phyloP scores from a whole-genome alignment of 2,797 vertebrate genomes.

The Betta splendens region DNA sequence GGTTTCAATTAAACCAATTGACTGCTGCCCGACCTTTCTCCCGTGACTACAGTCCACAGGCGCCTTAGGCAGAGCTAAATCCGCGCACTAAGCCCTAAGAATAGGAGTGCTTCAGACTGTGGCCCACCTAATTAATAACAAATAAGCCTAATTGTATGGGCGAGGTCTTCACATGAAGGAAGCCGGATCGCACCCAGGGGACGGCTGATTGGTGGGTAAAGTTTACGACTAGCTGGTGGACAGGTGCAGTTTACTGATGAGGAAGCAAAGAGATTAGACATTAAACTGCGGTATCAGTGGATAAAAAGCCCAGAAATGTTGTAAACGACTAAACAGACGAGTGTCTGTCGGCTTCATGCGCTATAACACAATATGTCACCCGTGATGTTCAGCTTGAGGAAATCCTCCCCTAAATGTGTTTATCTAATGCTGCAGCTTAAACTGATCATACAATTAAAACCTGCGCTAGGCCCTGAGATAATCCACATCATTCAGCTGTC shows the following conservation, averaged over 20 bases:
- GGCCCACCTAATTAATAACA: constrained; percentile 58
- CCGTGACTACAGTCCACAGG: constrained; percentile 47
- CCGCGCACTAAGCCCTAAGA: constrained; percentile 42
- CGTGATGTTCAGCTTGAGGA: neutral
- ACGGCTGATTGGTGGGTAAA: no score
- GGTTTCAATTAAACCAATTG: constrained; percentile 72
- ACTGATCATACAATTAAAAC: neutral
- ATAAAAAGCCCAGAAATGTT: neutral
- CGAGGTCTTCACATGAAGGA: no score
- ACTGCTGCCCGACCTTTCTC: constrained; percentile 62
- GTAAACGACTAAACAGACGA: neutral
- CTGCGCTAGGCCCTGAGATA: neutral
- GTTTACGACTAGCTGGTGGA: neutral
- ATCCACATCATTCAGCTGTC: constrained; percentile 5
- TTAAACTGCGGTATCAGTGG: neutral
- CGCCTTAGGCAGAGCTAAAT: constrained; percentile 41
- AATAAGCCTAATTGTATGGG: constrained; percentile 25
- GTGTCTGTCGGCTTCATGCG: neutral
- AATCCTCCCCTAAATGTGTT: neutral
- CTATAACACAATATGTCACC: neutral
- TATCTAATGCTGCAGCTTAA: neutral
- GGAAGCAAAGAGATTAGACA: neutral
- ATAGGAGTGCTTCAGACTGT: constrained; percentile 45
- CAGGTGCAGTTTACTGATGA: neutral
- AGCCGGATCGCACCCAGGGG: no score